phyloP scores from a whole-genome alignment of 1,140 invertebrate species.

The Matsumurasca onukii region DNA sequence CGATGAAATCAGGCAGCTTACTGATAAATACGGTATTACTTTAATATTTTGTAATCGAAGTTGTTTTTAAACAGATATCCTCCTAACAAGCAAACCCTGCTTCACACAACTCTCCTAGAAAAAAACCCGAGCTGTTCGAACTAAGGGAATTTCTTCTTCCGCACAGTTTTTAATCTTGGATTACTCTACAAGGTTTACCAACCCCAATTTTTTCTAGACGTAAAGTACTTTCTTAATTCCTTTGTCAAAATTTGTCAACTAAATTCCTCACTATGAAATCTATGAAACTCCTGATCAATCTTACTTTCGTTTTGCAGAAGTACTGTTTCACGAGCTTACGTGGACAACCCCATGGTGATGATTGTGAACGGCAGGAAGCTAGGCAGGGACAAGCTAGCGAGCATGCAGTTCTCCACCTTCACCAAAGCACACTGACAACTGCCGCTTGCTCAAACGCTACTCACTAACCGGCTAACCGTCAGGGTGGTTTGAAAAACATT shows the following conservation, averaged over 20 bases:
- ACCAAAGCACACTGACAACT: constrained; percentile 23
- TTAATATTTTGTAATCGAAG: too few species aligned
- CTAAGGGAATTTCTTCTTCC: too few species aligned
- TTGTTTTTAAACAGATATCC: too few species aligned
- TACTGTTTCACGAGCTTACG: constrained; percentile 70
- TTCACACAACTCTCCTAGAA: too few species aligned
- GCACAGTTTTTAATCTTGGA: too few species aligned
- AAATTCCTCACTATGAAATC: not conserved
- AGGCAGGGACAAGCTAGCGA: constrained; percentile 66
- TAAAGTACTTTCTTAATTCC: not conserved
- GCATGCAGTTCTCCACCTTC: constrained; percentile 48
- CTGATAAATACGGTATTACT: not conserved
- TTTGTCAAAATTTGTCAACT: not conserved
- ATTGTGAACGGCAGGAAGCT: constrained; percentile 75
- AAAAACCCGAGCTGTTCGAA: too few species aligned
- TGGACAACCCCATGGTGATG: constrained; percentile 72
- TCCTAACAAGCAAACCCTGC: too few species aligned
- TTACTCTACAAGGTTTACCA: too few species aligned
- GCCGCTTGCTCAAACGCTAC: constrained; percentile 80
- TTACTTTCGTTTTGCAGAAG: constrained; percentile 56
- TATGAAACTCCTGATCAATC: constrained; percentile 7
- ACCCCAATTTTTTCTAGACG: not conserved
- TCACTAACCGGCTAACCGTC: too few species aligned
- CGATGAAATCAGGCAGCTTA: not conserved
- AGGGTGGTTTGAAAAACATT: too few species aligned